Evolutionary conservation across 2,113 vertebrate species (phyloP), one percentile per base, ranked within the genome.

Genomic region (Mustelus asterias): DNA sequence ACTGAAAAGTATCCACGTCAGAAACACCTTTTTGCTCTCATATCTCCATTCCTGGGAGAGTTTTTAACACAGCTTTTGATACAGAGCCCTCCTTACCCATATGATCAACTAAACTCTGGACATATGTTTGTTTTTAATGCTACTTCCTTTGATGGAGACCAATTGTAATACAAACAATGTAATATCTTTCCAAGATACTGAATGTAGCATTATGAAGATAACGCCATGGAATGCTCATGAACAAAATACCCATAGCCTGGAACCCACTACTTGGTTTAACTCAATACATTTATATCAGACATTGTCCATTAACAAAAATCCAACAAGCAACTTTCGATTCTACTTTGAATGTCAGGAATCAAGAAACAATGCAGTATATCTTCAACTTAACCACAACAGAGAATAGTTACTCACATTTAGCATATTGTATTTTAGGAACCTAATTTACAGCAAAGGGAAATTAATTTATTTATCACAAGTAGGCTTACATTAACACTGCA

Each of bases 361-460:
- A 80, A 37, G 14, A n/a, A 14, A 37, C 13, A 37, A 80, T 37
- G n/a, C n/a, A 80, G 9, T 33, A 80, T 16, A n/a, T 80, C 78
- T 80, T 80, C 16, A 80, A 80, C 78, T 1, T 76, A 80, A 16
- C 37, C n/a, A 80, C n/a, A 80, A 80, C 9, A 80, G 13, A 70
- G 69, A 20, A 70, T 37, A n/a, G 76, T n/a, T 80, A n/a, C n/a
- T 80, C n/a, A 80, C 13, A 80, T 80, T 80, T 37, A 37, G 78
- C 78, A 80, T 7, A 37, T 11, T 60, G 58, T 60, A 60, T 80
- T 78, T 78, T 14, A n/a, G 33, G 13, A 80, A 80, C 11, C 78
- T 80, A 80, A 80, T 80, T 80, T n/a, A 37, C 78, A 80, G 24
- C 69, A 80, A 78, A 80, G 78, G n/a, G n/a, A 80, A 80, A 80